Percentiles rank a stretch among this genome's conserved stretches.
These are phyloP conservation scores for Listrodromus nycthemerus DNA, from an alignment of 2,888 invertebrate genomes.

Conservation along the genomic window DNA sequence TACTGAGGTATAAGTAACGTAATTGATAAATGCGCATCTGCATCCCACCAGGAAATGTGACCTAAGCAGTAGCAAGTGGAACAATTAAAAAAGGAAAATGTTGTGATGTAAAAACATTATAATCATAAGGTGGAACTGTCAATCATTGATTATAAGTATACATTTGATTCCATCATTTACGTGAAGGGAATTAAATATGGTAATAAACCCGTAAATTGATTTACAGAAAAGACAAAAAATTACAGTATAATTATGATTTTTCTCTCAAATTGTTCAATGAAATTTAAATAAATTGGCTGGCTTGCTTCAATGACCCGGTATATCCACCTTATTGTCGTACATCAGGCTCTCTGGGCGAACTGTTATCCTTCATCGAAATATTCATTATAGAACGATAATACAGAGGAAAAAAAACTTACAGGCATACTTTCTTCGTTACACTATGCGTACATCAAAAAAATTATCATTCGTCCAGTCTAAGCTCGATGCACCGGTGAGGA, in stretches of 20 bases:
- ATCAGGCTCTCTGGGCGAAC: slow-evolving; percentile 56
- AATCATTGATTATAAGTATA: background rate
- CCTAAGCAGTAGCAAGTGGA: background rate
- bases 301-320: background rate
- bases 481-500: slow-evolving; percentile 27
- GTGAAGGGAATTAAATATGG: background rate
- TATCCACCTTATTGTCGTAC: slow-evolving; percentile 3
- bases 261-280: background rate
- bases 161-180: background rate
- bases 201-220: background rate
- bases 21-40: slow-evolving; percentile 76
- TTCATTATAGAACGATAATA: background rate
- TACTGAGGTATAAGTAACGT: slow-evolving; percentile 77
- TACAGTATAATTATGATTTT: background rate
- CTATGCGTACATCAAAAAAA: background rate
- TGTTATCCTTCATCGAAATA: background rate
- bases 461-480: slow-evolving; percentile 4
- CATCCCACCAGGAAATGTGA: slow-evolving; percentile 76
- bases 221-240: background rate
- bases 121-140: slow-evolving; percentile 1
- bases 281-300: background rate
- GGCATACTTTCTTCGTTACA: no score
- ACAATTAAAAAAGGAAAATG: background rate
- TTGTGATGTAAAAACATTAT: background rate
- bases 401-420: background rate